These are phyloP conservation scores for Acrobasis suavella DNA, from an alignment of 2,888 invertebrate species.

Conservation along the genomic window DNA sequence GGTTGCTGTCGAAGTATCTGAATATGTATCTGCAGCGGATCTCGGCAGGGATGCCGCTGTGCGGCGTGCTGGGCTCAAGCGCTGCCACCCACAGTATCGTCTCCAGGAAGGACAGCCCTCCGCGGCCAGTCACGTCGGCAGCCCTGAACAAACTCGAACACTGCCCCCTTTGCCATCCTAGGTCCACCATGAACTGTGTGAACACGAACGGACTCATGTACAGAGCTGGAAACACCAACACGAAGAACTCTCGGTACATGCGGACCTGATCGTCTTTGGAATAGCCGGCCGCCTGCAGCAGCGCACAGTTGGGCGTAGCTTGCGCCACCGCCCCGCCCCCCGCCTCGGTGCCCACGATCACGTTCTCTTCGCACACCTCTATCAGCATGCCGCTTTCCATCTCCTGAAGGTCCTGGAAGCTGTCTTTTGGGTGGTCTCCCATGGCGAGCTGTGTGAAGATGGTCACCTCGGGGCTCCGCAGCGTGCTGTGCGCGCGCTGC, in stretches of 20 bases:
- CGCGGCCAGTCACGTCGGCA: conserved; percentile 77
- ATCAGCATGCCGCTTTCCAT: conserved; percentile 55
- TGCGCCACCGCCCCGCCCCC: conserved; percentile 53
- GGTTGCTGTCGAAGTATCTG: conserved; percentile 83
- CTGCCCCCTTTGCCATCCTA: conserved; percentile 79
- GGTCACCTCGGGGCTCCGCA: conserved; percentile 62
- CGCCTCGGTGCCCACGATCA: conserved; percentile 49
- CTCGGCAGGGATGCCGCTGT: conserved; percentile 85
- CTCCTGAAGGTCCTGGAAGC: conserved; percentile 43
- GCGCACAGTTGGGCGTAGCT: conserved; percentile 50
- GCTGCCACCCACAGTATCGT: conserved; percentile 84
- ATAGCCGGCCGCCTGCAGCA: conserved; percentile 61
- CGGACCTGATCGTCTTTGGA: conserved; percentile 74
- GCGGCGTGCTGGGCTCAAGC: conserved; percentile 84
- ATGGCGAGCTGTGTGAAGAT: conserved; percentile 51
- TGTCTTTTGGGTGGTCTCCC: conserved; percentile 48
- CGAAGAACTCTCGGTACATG: conserved; percentile 81
- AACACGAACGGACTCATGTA: conserved; percentile 82
- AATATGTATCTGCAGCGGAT: conserved; percentile 87
- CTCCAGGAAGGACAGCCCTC: conserved; percentile 81
- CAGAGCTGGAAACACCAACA: conserved; percentile 78
- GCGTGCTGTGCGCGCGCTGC: conserved; percentile 54
- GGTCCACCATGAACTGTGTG: conserved; percentile 75
- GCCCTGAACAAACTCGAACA: conserved; percentile 77
- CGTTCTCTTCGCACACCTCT: conserved; percentile 62